These are phyloP conservation scores for Liopterus haemorrhoidalis DNA, from an alignment of 2,888 invertebrate species.

Conservation along the genomic window DNA sequence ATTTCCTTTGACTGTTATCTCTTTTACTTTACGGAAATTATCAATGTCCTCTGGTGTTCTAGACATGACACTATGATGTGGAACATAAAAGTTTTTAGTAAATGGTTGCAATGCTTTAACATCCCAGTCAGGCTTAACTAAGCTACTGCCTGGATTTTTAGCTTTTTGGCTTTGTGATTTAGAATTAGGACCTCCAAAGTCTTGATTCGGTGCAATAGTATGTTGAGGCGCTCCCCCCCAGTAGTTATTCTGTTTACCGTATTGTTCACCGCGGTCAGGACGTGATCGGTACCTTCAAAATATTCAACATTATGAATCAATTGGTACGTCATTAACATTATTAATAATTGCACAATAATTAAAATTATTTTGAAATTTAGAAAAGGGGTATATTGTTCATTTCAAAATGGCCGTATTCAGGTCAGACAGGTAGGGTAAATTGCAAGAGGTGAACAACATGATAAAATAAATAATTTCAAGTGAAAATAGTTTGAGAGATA, in stretches of 20 bases:
- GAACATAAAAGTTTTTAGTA: constrained; percentile 86
- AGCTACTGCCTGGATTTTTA: constrained; percentile 64
- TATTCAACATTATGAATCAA: no score
- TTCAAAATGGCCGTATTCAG: constrained; percentile 24
- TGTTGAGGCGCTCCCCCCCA: constrained; percentile 45
- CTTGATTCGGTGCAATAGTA: constrained; percentile 44
- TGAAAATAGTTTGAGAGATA: constrained; percentile 11
- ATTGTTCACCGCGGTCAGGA: constrained; percentile 61
- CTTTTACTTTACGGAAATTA: constrained; percentile 66
- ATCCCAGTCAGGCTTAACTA: constrained; percentile 83
- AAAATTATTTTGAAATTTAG: no score
- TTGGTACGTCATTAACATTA: no score
- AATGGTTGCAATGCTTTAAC: constrained; percentile 67
- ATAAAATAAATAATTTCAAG: constrained; percentile 4
- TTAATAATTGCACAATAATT: background rate
- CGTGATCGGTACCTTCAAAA: constrained; percentile 56
- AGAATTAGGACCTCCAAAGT: constrained; percentile 46
- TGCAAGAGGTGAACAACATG: constrained; percentile 11
- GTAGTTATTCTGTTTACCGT: constrained; percentile 50
- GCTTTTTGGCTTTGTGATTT: constrained; percentile 52
- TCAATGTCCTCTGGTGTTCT: constrained; percentile 69
- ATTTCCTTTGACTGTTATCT: constrained; percentile 85
- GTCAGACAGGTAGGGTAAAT: constrained; percentile 17
- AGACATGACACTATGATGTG: constrained; percentile 65
- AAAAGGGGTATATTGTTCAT: no score